Base-by-base conservation (phyloP, 2,797 vertebrate species). In the Chelonia mydas region DNA sequence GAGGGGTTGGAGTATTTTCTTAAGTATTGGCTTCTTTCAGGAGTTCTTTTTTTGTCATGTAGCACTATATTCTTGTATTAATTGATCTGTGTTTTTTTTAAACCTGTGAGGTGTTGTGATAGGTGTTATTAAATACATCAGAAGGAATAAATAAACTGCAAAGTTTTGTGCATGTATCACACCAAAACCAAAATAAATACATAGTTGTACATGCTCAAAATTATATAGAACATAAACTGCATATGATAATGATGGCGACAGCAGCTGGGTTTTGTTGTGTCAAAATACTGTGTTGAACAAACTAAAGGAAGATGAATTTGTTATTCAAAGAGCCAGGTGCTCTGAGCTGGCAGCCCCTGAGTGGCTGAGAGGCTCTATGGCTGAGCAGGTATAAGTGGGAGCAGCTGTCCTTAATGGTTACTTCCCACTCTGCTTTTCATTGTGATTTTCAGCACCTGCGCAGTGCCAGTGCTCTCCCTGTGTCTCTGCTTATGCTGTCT, bases 401-500 rank as follows among this genome's bases (percentile, higher is more conserved):
- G 2, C 11, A 31, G 5, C 1, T 33, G 17, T 65, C 12, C 27
- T 81, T 31, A 2, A 21, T n/a, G 13, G 2, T 3, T 81, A 8
- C n/a, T 82, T 76, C 53, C 81, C 23, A 2, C 13, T 8, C n/a
- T 2, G 9, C 4, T 1, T 45, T 11, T 53, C 68, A 5, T 45
- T 1, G 2, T 28, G 72, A 1, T 3, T 84, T 86, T 25, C n/a
- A 85, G 10, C 5, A n/a, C 27, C 21, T 68, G 11, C 9, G 76
- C 61, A 25, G 15, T 0, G 6, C 49, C 11, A 28, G 3, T 68
- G 51, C 1, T 25, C 19, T 21, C 4, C 3, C 3, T 83, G n/a
- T 5, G 1, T 7, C 2, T 47, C 28, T 76, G 47, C 31, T 90
- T 8, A 31, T 11, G 12, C 0, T 1, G 11, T 88, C 88, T 7